Conservation (phyloP, 2,113 vertebrate genomes). For the Aramus guarauna region DNA sequence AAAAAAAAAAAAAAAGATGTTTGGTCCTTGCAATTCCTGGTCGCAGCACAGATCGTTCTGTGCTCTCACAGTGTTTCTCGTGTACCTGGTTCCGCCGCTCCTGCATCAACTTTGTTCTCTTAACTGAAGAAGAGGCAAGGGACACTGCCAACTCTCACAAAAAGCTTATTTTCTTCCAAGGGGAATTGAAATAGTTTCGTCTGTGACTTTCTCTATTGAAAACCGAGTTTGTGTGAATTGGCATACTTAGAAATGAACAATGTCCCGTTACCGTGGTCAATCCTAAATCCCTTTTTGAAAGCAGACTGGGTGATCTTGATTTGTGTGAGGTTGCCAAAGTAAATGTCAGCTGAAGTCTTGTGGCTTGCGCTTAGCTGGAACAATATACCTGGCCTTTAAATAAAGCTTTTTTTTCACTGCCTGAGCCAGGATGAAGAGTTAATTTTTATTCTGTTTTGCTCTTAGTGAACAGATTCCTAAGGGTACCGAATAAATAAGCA, state of each 20-base stretch:
- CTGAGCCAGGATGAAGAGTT: background rate
- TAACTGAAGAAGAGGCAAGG: background rate
- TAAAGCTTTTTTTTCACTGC: background rate
- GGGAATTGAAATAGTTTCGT: background rate
- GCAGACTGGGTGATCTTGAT: background rate
- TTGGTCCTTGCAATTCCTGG: background rate
- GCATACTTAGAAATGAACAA: background rate
- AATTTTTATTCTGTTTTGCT: conserved; percentile 1
- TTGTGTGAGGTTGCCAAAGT: conserved; percentile 4
- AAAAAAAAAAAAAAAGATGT: background rate
- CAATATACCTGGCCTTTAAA: conserved; percentile 22
- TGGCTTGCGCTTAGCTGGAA: conserved; percentile 12
- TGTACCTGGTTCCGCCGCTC: background rate
- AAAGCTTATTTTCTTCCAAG: background rate
- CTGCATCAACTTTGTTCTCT: background rate
- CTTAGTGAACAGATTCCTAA: background rate
- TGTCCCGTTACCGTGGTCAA: background rate
- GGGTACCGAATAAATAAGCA: background rate
- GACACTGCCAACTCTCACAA: background rate
- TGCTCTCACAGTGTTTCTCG: background rate
- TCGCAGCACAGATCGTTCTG: background rate
- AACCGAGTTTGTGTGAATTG: background rate
- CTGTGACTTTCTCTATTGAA: conserved; percentile 14
- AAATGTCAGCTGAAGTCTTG: conserved; percentile 21
- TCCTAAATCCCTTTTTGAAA: background rate